phyloP scores from a whole-genome alignment of 1,140 invertebrate genomes.

The Plutomurus gul region DNA sequence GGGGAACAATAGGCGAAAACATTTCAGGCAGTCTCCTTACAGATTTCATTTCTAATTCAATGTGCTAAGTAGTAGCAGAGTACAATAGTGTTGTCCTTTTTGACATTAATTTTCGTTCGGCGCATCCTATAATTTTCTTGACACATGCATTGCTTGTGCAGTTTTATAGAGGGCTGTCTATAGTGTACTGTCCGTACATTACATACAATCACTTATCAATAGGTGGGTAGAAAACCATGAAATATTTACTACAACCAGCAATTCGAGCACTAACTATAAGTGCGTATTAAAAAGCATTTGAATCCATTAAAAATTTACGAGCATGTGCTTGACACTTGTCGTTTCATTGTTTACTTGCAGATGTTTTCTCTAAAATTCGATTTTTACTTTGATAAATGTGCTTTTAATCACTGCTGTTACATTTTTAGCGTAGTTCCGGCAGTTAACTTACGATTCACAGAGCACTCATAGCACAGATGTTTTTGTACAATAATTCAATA shows the following conservation, averaged over 20 bases:
- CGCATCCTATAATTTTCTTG: neutral
- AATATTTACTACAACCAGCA: too few species aligned
- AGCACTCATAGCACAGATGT: too few species aligned
- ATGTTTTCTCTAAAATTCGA: constrained; percentile 17
- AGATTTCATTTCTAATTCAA: neutral
- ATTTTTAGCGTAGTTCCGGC: neutral
- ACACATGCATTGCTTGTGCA: neutral
- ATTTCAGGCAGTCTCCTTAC: neutral
- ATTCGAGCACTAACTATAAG: too few species aligned
- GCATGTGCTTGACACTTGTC: neutral
- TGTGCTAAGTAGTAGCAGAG: too few species aligned
- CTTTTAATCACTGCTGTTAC: neutral
- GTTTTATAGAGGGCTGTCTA: neutral
- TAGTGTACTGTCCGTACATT: too few species aligned
- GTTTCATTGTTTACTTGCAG: neutral
- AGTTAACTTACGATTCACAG: too few species aligned
- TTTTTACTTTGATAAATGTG: too few species aligned
- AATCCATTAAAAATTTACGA: too few species aligned
- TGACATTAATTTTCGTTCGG: neutral
- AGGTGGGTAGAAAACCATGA: neutral
- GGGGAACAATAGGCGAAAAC: neutral
- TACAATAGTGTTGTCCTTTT: constrained; percentile 15
- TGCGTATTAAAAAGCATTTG: neutral
- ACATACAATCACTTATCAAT: neutral
- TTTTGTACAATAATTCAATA: too few species aligned